A percentile compares a stretch with the other conserved stretches of the same genome.
Conservation (phyloP, 37 sponge, comb jelly and placozoan species). For the Halisarca cf. caerulea region DNA sequence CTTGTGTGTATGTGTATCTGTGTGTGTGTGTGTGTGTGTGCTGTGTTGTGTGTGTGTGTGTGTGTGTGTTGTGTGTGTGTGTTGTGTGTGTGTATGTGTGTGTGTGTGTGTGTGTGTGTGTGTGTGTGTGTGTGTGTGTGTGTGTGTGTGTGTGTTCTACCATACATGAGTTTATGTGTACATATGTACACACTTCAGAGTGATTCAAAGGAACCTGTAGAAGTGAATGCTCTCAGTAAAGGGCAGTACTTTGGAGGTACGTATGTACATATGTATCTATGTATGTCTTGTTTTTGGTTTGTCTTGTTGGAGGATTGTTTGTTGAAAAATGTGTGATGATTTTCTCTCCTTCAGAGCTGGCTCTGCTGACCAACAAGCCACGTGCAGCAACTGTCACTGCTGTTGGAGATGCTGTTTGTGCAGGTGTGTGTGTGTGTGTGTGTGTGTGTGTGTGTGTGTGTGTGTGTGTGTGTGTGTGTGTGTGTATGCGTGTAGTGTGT, state of each 20-base stretch:
- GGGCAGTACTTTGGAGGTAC: conserved; percentile 98
- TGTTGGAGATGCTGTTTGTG: conserved; percentile 73
- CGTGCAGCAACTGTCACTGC: conserved; percentile 92
- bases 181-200: conserved; percentile 54
- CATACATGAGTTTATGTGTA: too few relatives aligned
- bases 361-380: conserved; percentile 87
- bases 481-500: too few relatives aligned
- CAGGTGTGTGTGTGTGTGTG: conserved; percentile 54
- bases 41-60: background rate
- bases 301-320: background rate
- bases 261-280: conserved; percentile 6
- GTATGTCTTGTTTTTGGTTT: background rate
- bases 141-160: too few relatives aligned
- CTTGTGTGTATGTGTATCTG: background rate
- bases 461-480: too few relatives aligned
- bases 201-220: conserved; percentile 54
- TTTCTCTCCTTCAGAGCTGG: conserved; percentile 77
- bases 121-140: background rate
- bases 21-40: too few relatives aligned
- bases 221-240: conserved; percentile 56
- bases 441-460: too few relatives aligned
- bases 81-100: background rate
- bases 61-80: too few relatives aligned
- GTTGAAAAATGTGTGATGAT: background rate
- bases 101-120: too few relatives aligned